These are phyloP conservation scores for Penaeus monodon DNA, from an alignment of 2,888 invertebrate genomes.

Conservation along the genomic window DNA sequence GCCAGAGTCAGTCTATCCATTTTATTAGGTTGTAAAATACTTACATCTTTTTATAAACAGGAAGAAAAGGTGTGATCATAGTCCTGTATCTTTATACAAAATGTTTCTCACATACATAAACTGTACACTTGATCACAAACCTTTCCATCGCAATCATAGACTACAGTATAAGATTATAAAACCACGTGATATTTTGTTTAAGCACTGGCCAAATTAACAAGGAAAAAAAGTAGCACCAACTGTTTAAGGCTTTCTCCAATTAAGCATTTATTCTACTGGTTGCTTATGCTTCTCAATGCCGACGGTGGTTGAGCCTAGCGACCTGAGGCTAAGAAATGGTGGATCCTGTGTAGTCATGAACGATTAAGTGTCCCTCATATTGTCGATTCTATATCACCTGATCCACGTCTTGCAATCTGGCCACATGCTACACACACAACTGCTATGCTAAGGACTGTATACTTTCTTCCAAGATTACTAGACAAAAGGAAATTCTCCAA, in stretches of 20 bases:
- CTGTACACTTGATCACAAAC: constrained; percentile 35
- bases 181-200: constrained; percentile 5
- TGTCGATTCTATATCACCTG: no score
- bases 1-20: constrained; percentile 4
- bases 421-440: no score
- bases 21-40: constrained; percentile 54
- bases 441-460: no score
- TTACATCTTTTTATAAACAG: constrained; percentile 50
- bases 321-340: background rate
- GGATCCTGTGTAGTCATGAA: no score
- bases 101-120: constrained; percentile 9
- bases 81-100: constrained; percentile 20
- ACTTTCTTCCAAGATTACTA: no score
- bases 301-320: background rate
- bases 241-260: constrained; percentile 37
- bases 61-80: constrained; percentile 35
- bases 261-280: constrained; percentile 26
- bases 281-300: constrained; percentile 10
- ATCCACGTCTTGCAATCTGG: no score
- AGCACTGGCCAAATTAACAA: constrained; percentile 32
- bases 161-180: constrained; percentile 21
- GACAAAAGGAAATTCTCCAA: no score
- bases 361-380: no score
- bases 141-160: constrained; percentile 8
- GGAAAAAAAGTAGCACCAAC: constrained; percentile 34